A percentile compares a stretch with the other conserved stretches of the same genome.
phyloP scores from a whole-genome alignment of 2,113 vertebrate species.

The Ploceus nigricollis region DNA sequence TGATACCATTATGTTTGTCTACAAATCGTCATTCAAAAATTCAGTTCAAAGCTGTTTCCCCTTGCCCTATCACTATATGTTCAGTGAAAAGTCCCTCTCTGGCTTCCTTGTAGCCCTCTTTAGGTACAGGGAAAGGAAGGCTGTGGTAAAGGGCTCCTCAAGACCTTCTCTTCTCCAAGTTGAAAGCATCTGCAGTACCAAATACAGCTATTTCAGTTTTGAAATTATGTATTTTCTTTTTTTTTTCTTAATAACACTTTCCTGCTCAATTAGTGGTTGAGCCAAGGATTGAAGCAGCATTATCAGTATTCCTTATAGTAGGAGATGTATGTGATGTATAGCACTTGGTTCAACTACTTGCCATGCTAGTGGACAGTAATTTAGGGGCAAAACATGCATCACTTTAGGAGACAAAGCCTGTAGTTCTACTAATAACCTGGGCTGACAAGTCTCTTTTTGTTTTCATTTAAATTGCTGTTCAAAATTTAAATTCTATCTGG shows the following conservation, averaged over 20 bases:
- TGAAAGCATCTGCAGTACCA: neutral
- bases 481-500: neutral
- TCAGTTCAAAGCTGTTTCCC: neutral
- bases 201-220: neutral
- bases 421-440: neutral
- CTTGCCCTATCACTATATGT: neutral
- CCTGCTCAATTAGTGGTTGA: neutral
- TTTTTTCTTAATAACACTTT: neutral
- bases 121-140: neutral
- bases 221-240: neutral
- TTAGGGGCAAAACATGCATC: neutral
- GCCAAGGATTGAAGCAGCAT: accelerated
- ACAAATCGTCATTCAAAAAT: neutral
- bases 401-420: neutral
- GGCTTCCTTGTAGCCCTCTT: neutral
- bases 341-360: neutral
- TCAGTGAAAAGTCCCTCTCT: neutral
- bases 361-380: neutral
- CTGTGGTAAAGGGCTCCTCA: neutral
- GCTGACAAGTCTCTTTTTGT: neutral
- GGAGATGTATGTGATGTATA: neutral
- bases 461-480: neutral
- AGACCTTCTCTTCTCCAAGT: neutral
- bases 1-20: conserved; percentile 6
- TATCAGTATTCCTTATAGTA: neutral